Evolutionary conservation across 64 coral and sea anemone species (phyloP), one percentile per base, ranked within the genome.

Genomic region (Catalaphyllia jardinei): DNA sequence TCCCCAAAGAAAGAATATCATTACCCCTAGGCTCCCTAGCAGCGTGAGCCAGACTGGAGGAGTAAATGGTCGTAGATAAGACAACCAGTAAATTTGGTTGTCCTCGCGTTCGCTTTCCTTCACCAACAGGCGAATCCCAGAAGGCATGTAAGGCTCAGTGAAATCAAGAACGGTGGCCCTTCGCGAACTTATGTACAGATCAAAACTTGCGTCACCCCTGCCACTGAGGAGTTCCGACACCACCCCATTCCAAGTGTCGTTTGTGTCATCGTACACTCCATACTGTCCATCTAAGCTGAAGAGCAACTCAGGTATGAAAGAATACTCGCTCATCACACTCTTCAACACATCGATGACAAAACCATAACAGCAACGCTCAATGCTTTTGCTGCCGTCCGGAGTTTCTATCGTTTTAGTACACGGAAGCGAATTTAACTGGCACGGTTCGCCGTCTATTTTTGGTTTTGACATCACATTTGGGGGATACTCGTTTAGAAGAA

Each of bases 1-100:
- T 67, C 31, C 71, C 95, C 95, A 97, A 16, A 97, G 46, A 74
- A 88, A 93, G 22, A 97, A 50, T 33, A 88, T 89, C 95, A 97
- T 93, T 16, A 93, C 14, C 24, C 88, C 83, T 4, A 93, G 25
- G 16, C 78, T 55, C n/a, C 95, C 91, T 60, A 97, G 88, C 5
- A 97, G 80, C 15, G 95, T 91, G 19, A 97, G 64, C 95, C 95
- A 97, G 29, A 97, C 91, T 27, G 79, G 74, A 28, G 88, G 31
- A 7, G 95, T 90, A 60, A 97, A 97, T 31, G 95, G 95, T n/a
- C 95, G 80, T 27, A 97, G 71, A 87, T 97, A 97, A 0, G 95
- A 97, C 1, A 97, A 29, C 95, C 95, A 97, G 11, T 69, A 65
- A 76, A 97, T 97, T 4, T 85, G 17, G 65, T 89, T 59, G 67